These are phyloP conservation scores for Frankliniella fusca DNA, from an alignment of 2,888 invertebrate genomes.

Conservation along the genomic window DNA sequence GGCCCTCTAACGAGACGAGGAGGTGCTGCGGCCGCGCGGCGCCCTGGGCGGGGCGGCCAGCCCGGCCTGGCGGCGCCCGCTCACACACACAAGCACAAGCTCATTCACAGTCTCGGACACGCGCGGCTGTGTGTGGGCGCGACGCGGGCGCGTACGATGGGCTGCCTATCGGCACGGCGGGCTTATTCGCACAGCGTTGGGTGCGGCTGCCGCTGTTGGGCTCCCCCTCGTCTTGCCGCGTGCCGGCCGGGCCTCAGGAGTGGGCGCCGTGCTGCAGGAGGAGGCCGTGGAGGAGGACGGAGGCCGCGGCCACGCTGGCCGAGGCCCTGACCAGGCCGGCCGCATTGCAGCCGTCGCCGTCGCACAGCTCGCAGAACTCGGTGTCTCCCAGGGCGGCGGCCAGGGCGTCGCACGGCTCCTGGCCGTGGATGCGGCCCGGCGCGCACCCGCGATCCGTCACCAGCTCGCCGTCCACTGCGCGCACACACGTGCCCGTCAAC, in stretches of 20 bases:
- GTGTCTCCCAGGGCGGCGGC: slow-evolving; percentile 11
- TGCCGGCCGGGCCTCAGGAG: neutral
- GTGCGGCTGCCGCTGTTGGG: neutral
- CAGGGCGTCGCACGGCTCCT: slow-evolving; percentile 6
- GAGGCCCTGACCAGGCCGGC: neutral
- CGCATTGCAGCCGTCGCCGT: slow-evolving; percentile 15
- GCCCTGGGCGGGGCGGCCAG: too few relatives aligned
- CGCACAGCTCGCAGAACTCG: slow-evolving; percentile 12
- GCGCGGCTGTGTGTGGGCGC: too few relatives aligned
- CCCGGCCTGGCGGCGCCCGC: too few relatives aligned
- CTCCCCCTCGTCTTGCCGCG: neutral
- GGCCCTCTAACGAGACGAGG: too few relatives aligned
- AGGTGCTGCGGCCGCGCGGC: too few relatives aligned
- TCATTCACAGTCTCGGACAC: neutral
- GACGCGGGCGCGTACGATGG: neutral
- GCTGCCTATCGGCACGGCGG: neutral
- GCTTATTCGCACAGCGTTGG: neutral
- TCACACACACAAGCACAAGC: neutral
- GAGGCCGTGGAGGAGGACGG: neutral
- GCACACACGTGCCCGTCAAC: neutral
- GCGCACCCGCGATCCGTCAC: slow-evolving; percentile 6
- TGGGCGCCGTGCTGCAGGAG: neutral
- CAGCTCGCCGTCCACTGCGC: slow-evolving; percentile 11
- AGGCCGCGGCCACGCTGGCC: neutral
- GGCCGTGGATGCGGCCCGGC: neutral